Base-by-base conservation (phyloP, 2,797 vertebrate genomes). In the Hyperoplus immaculatus region DNA sequence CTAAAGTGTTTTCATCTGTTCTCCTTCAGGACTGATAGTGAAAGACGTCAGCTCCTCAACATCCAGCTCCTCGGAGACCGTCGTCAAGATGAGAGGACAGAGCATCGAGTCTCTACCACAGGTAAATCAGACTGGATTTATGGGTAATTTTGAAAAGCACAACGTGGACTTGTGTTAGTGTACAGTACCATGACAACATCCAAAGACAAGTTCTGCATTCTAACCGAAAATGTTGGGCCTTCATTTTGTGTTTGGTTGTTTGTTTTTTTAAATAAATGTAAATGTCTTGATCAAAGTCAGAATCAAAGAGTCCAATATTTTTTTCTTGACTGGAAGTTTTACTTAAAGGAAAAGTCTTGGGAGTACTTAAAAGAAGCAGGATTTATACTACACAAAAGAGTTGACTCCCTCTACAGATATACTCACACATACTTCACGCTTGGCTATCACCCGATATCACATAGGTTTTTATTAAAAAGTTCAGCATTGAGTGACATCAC, bases 41-140 rank as follows among this genome's bases (percentile, higher is more conserved):
- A 99, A 98, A 88, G 97, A 99, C 78, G 94, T 99, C 53, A 96
- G 97, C 88, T 99, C 97, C 7, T 99, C 98, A 84, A 98, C 97
- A 2, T 99, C 98, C 79, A 99, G 98, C 93, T 99, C 98, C 66
- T 99, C 98, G 0, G 98, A 99, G 93, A 99, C 98, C 0, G 97
- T 99, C 11, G 97, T 99, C 64, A 98, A 97, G 92, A 97, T 99
- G 90, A 97, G 96, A 62, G 98, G 98, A 74, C 98, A 99, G 90
- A 99, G 98, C 92, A 98, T 97, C 0, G 98, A 99, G 93, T 99
- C 97, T 36, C 95, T 99, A 78, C 97, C 98, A 4, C 98, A 99
- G 97, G 98, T 99, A 88, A 2, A 46, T 39, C 8, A 53, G 12
- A 16, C 42, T 18, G 4, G 47, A 13, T 21, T 16, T 29, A 10